Conservation (phyloP, 2,888 invertebrate genomes). For the Chymomyza caudatula region DNA sequence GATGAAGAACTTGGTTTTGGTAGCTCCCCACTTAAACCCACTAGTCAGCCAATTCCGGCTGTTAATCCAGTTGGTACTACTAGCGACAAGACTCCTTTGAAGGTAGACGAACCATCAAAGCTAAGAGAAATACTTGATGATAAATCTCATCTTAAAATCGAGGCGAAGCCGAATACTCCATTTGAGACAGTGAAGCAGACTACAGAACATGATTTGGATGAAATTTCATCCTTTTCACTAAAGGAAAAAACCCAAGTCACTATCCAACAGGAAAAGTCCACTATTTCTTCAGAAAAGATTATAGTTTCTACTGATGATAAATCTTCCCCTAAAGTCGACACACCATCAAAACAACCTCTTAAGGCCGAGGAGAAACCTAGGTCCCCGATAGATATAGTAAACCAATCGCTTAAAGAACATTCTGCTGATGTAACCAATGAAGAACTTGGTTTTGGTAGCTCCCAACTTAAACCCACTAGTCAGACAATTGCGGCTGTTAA, state of each 20-base stretch:
- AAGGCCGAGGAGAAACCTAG: conserved; percentile 1
- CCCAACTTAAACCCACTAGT: neutral
- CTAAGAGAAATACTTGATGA: neutral
- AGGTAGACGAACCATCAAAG: neutral
- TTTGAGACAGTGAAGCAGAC: no score
- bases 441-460: neutral
- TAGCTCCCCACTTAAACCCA: neutral
- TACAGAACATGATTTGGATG: no score
- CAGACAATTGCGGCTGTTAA: neutral
- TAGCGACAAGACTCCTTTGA: neutral
- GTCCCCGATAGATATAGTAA: neutral
- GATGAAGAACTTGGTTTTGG: conserved; percentile 9
- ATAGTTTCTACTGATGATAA: neutral
- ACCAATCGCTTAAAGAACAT: neutral
- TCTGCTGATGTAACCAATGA: conserved; percentile 15
- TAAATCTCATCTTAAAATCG: neutral
- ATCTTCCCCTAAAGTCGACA: neutral
- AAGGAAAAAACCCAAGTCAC: no score
- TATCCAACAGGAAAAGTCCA: neutral
- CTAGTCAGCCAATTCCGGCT: neutral
- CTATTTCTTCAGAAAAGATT: neutral
- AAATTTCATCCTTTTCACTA: no score
- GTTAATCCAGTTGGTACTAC: neutral
- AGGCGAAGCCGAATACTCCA: neutral
- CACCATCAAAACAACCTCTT: neutral